Percentiles rank a stretch among this genome's conserved stretches.
These are phyloP conservation scores for Lasius platythorax DNA, from an alignment of 2,888 invertebrate genomes.

Conservation along the genomic window DNA sequence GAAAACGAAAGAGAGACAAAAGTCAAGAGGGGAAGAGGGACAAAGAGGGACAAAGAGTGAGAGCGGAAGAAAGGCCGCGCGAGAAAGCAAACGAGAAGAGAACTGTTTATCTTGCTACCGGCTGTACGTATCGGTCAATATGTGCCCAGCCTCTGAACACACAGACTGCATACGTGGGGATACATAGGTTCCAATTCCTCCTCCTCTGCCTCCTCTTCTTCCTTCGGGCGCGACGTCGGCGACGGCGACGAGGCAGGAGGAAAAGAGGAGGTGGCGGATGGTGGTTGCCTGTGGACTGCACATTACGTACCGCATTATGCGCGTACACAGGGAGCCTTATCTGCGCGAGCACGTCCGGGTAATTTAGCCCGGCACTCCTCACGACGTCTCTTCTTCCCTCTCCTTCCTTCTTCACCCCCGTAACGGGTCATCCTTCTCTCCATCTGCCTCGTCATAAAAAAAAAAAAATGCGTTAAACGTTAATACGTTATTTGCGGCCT, in stretches of 20 bases:
- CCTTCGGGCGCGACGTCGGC: constrained; percentile 61
- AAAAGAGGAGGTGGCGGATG: constrained; percentile 35
- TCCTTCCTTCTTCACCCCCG: constrained; percentile 4
- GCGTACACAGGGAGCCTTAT: constrained; percentile 81
- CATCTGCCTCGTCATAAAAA: constrained; percentile 42
- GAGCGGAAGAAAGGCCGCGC: constrained; percentile 36
- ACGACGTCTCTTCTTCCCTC: constrained; percentile 65
- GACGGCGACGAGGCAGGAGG: constrained; percentile 24
- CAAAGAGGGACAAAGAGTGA: constrained; percentile 15
- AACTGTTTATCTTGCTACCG: constrained; percentile 83
- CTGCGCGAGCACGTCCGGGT: constrained; percentile 80
- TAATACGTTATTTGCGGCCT: constrained; percentile 35
- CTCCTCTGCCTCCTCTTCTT: constrained; percentile 63
- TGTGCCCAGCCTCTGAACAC: constrained; percentile 82
- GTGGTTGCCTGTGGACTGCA: constrained; percentile 76
- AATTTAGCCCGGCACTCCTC: constrained; percentile 76
- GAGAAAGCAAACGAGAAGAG: constrained; percentile 69
- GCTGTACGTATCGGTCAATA: constrained; percentile 84
- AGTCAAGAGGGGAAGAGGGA: constrained; percentile 38
- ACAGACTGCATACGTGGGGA: constrained; percentile 77
- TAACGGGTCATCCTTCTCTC: not conserved
- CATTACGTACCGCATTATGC: constrained; percentile 81
- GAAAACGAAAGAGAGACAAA: constrained; percentile 36
- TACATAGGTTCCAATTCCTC: constrained; percentile 70
- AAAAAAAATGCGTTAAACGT: constrained; percentile 51